phyloP scores from a whole-genome alignment of 2,113 vertebrate genomes.

The Prolemur simus region DNA sequence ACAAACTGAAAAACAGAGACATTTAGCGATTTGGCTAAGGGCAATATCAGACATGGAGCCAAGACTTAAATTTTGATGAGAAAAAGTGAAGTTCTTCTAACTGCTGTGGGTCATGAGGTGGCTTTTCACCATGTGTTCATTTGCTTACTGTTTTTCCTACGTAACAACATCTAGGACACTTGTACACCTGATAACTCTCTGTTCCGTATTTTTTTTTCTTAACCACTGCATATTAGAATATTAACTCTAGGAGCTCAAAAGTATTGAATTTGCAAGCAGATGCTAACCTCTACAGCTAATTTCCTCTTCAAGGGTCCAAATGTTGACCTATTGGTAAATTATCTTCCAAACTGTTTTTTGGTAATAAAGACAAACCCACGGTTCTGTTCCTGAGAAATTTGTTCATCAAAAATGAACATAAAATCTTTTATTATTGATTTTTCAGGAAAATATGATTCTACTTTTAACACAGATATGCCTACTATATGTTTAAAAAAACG shows the following conservation, averaged over 20 bases:
- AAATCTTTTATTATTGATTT: constrained; percentile 17
- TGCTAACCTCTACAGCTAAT: neutral
- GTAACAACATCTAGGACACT: neutral
- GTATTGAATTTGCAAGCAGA: neutral
- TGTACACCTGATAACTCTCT: neutral
- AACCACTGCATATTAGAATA: neutral
- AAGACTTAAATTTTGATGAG: neutral
- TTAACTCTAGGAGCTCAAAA: neutral
- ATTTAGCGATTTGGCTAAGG: neutral
- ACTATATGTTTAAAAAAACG: neutral
- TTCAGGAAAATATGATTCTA: neutral
- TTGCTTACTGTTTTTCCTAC: constrained; percentile 45
- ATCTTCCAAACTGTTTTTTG: neutral
- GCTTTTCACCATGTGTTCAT: neutral
- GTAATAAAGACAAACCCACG: neutral
- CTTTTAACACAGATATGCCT: neutral
- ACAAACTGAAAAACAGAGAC: neutral
- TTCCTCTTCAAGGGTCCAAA: neutral
- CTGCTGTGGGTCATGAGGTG: neutral
- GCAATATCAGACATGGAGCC: neutral
- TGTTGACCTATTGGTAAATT: neutral
- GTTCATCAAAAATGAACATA: neutral
- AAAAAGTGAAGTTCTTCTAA: neutral
- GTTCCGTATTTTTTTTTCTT: neutral
- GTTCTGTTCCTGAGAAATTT: neutral